Conservation (phyloP, 1,140 invertebrate species). For the Drosophila ercepeae region DNA sequence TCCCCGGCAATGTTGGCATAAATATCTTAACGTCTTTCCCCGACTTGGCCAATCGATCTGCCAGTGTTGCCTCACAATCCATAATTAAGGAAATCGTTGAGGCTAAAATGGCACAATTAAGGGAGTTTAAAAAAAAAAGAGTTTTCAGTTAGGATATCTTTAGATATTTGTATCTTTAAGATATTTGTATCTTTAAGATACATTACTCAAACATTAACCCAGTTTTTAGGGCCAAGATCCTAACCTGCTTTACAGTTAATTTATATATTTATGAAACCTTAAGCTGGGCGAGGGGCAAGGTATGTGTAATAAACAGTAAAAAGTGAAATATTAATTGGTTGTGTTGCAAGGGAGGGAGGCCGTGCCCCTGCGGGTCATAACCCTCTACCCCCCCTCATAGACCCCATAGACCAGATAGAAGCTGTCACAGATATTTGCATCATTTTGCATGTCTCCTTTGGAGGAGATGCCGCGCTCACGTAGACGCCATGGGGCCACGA, state of each 20-base stretch:
- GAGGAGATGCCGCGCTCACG: conserved; percentile 73
- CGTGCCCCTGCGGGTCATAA: conserved; percentile 13
- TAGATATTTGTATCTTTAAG: too few relatives aligned
- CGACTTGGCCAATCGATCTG: conserved; percentile 16
- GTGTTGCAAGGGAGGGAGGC: conserved; percentile 21
- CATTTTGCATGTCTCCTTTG: conserved; percentile 79
- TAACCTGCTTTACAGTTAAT: too few relatives aligned
- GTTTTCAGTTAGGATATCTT: too few relatives aligned
- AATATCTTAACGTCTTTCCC: neutral
- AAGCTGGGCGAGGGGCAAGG: neutral
- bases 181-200: too few relatives aligned
- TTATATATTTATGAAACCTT: neutral
- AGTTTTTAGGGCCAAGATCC: neutral
- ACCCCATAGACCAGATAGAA: neutral
- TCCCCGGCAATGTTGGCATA: neutral
- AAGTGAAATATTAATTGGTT: neutral
- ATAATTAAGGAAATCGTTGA: conserved; percentile 36
- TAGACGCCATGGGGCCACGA: conserved; percentile 31
- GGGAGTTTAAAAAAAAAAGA: neutral
- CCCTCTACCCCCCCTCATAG: neutral
- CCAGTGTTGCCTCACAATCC: neutral
- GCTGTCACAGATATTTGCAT: conserved; percentile 73
- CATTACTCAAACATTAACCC: too few relatives aligned
- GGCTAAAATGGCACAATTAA: neutral
- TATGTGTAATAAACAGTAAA: neutral